These are phyloP conservation scores for Artibeus jamaicensis DNA, from an alignment of 2,797 vertebrate species.

Conservation along the genomic window DNA sequence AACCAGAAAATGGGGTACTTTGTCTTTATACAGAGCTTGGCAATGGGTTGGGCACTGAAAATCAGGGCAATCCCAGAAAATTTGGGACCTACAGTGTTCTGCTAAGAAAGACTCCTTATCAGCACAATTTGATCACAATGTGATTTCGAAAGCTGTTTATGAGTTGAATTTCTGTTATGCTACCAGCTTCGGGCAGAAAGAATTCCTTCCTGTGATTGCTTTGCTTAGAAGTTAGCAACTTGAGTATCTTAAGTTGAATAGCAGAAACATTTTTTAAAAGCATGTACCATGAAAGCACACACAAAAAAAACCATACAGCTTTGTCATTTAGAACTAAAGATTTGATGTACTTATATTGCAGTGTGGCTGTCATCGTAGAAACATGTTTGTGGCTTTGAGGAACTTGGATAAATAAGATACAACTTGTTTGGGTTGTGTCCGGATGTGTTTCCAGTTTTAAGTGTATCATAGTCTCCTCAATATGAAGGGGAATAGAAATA, in stretches of 20 bases:
- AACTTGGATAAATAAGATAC: not conserved
- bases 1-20: not conserved
- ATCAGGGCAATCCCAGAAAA: conserved; percentile 11
- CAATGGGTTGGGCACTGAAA: not conserved
- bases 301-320: not conserved
- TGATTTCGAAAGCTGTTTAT: conserved; percentile 17
- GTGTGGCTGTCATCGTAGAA: not conserved
- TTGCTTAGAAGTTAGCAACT: not conserved
- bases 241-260: conserved; percentile 21
- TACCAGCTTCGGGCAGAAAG: not conserved
- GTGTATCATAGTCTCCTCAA: not conserved
- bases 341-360: not conserved
- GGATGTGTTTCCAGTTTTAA: conserved; percentile 20
- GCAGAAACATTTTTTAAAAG: not conserved
- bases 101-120: not conserved
- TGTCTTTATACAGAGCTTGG: not conserved
- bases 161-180: not conserved
- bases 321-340: not conserved
- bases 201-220: not conserved
- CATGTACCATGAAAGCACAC: not conserved
- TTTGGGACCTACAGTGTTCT: not conserved
- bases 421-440: not conserved
- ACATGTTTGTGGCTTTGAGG: not conserved
- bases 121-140: not conserved
- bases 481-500: not conserved